A percentile compares a stretch with the other conserved stretches of the same genome.
These are phyloP conservation scores for Pediacus dermestoides DNA, from an alignment of 2,888 invertebrate species.

Conservation along the genomic window DNA sequence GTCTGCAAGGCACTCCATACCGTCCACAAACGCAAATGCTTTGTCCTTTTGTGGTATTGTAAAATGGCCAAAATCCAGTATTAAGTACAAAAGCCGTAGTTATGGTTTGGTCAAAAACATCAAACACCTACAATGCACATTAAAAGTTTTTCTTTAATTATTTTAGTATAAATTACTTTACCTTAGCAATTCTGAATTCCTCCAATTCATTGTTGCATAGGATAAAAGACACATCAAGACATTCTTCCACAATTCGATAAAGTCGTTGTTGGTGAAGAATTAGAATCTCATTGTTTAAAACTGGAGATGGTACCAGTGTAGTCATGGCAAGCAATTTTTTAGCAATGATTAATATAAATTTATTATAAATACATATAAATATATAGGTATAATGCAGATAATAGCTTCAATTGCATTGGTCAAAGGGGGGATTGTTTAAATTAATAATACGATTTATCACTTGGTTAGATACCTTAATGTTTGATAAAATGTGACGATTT, in stretches of 20 bases:
- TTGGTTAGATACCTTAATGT: too few species aligned
- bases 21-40: constrained; percentile 32
- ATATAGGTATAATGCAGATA: too few species aligned
- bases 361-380: too few species aligned
- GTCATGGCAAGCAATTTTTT: too few species aligned
- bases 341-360: too few species aligned
- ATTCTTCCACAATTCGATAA: constrained; percentile 25
- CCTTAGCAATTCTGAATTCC: constrained; percentile 29
- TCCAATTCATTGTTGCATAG: constrained; percentile 28
- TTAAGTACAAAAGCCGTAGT: constrained; percentile 33
- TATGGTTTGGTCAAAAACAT: constrained; percentile 32
- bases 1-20: constrained; percentile 31
- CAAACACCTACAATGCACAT: constrained; percentile 31
- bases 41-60: constrained; percentile 24
- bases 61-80: constrained; percentile 37
- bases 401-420: too few species aligned
- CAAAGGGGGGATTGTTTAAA: too few species aligned
- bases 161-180: constrained; percentile 16
- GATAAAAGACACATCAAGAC: constrained; percentile 29
- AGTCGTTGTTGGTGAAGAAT: background rate
- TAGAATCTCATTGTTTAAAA: background rate
- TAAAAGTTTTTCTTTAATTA: too few species aligned
- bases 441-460: too few species aligned
- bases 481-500: background rate
- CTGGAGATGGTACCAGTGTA: background rate